Base-by-base conservation (phyloP, 2,797 vertebrate species). In the Microhierax caerulescens region DNA sequence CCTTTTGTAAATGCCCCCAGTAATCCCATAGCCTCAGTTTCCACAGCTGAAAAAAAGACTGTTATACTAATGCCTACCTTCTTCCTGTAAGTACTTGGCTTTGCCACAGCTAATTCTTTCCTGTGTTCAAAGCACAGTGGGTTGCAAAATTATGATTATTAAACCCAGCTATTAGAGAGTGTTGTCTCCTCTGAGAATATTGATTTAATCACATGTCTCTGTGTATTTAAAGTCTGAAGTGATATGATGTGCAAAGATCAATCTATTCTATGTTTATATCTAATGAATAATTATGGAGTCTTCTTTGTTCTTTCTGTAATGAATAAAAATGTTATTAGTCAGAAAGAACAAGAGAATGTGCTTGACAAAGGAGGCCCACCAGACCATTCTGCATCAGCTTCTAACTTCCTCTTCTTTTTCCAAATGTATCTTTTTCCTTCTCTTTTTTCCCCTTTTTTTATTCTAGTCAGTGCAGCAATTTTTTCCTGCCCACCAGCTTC, bases 201-300 rank as follows among this genome's bases (percentile, higher is more conserved):
- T 91, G 96, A 93, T 96, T 95, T 80, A 83, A 93, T 89, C 87
- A 63, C 11, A n/a, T 27, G 3, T 76, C 25, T 88, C 73, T 50
- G 21, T 68, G 78, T 94, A 72, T 94, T 95, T 96, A 88, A 95
- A 92, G 37, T 56, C 28, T 93, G 72, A 93, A 88, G 82, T 60
- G 77, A 91, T 87, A 81, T 12, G 43, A 91, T 91, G n/a, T 67
- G 53, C 60, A 94, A 91, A 96, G 92, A 97, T 93, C 72, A 83
- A 83, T 90, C 87, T 80, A 91, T 77, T 93, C 61, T 60, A 9
- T 85, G 30, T 72, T 68, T 69, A 30, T 78, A 28, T 68, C 75
- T 93, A 80, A 80, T 74, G 70, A 91, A 87, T 92, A 94, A 73
- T 81, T 88, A 78, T 27, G 14, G 32, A 83, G 21, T 47, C 63